These are phyloP conservation scores for Pharmacophagus antenor DNA, from an alignment of 2,888 invertebrate genomes.

Conservation along the genomic window DNA sequence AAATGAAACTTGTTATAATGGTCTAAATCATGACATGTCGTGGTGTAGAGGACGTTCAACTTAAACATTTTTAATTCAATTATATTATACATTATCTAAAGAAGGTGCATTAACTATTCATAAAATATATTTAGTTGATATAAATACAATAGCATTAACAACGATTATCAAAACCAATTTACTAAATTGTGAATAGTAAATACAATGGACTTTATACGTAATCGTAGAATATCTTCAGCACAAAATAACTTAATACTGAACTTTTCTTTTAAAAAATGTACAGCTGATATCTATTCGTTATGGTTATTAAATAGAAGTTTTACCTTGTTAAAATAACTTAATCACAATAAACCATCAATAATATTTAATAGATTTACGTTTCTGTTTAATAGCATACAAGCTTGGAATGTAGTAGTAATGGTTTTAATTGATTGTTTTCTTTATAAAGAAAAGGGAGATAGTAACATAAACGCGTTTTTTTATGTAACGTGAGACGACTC, in stretches of 20 bases:
- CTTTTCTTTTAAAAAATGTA: too few relatives aligned
- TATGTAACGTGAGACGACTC: too few relatives aligned
- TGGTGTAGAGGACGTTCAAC: conserved; percentile 48
- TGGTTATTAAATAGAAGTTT: conserved; percentile 15
- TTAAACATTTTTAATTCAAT: conserved; percentile 36
- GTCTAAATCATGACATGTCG: conserved; percentile 38
- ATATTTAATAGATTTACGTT: conserved; percentile 15
- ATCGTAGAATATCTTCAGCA: neutral
- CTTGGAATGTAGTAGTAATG: neutral
- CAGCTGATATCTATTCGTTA: conserved; percentile 15
- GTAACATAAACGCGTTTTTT: too few relatives aligned
- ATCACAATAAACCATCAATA: conserved; percentile 16
- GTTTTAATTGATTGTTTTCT: too few relatives aligned
- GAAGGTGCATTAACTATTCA: too few relatives aligned
- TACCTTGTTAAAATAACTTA: conserved; percentile 21
- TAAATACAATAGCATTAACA: too few relatives aligned
- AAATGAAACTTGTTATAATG: conserved; percentile 39
- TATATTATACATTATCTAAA: too few relatives aligned
- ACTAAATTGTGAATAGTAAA: too few relatives aligned
- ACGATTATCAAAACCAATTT: too few relatives aligned
- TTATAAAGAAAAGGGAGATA: too few relatives aligned
- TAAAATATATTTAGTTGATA: too few relatives aligned
- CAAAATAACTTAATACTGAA: neutral
- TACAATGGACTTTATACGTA: too few relatives aligned
- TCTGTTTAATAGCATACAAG: conserved; percentile 5